Evolutionary conservation across 2,888 invertebrate genomes (phyloP).

Genomic region (Nemotelus pantherinus): DNA sequence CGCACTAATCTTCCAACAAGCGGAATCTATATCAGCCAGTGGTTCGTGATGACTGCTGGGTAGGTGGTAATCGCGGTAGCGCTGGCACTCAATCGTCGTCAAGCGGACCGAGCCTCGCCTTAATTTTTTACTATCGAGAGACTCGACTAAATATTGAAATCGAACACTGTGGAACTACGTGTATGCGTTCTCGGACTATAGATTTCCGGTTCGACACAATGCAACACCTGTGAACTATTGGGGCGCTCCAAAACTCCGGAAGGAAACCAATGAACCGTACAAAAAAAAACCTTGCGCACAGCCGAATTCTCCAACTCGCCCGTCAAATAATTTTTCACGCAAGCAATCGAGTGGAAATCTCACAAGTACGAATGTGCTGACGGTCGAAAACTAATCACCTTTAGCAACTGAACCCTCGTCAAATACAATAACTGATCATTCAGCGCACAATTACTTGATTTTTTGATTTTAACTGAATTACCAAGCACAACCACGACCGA

Average conservation of each 20-base stretch:
- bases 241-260: neutral
- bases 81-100: slow-evolving; percentile 45
- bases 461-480: neutral
- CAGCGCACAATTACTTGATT: neutral
- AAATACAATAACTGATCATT: neutral
- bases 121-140: slow-evolving; percentile 17
- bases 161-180: slow-evolving; percentile 7
- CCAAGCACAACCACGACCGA: neutral
- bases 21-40: slow-evolving; percentile 6
- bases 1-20: neutral
- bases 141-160: neutral
- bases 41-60: slow-evolving; percentile 14
- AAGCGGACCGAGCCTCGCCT: slow-evolving; percentile 44
- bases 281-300: neutral
- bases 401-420: neutral
- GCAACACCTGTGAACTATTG: slow-evolving; percentile 28
- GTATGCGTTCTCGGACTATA: slow-evolving; percentile 2
- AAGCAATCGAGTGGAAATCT: slow-evolving; percentile 25
- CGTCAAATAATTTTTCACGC: neutral
- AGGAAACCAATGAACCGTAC: slow-evolving; percentile 32
- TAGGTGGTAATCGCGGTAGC: slow-evolving; percentile 17
- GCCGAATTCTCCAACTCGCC: slow-evolving; percentile 4
- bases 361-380: neutral
- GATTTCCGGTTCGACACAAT: slow-evolving; percentile 21
- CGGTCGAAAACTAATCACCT: neutral